phyloP scores from a whole-genome alignment of 2,797 vertebrate genomes.

The Sebastes oblongus region DNA sequence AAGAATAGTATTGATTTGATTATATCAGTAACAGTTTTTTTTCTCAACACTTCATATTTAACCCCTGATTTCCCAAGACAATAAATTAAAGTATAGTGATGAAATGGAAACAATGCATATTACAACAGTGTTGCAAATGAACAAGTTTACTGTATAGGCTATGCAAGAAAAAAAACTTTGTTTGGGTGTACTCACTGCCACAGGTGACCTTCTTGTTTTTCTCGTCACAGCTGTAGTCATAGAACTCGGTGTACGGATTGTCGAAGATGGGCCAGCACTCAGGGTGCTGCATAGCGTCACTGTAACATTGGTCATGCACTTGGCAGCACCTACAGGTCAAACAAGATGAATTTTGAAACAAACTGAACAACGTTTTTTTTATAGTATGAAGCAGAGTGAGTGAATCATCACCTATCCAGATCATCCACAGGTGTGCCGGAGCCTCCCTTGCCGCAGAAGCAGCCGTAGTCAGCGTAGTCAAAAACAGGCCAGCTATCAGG shows the following conservation, averaged over 20 bases:
- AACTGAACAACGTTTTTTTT: accelerated
- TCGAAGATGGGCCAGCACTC: constrained; percentile 77
- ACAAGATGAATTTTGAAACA: neutral
- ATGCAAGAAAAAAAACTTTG: neutral
- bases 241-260: constrained; percentile 79
- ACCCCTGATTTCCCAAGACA: neutral
- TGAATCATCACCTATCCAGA: constrained; percentile 64
- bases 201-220: constrained; percentile 67
- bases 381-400: neutral
- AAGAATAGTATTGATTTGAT: too few species aligned
- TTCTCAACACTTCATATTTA: neutral
- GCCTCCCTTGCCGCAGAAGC: constrained; percentile 75
- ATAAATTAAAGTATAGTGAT: neutral
- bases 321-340: constrained; percentile 72
- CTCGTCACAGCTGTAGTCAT: constrained; percentile 71
- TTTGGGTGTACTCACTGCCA: constrained; percentile 58
- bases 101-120: neutral
- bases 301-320: constrained; percentile 78
- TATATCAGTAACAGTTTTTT: too few species aligned
- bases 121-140: neutral
- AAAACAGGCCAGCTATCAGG: constrained; percentile 67
- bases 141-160: neutral
- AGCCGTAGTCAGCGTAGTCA: constrained; percentile 76
- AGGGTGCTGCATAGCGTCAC: constrained; percentile 63
- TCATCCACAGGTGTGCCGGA: constrained; percentile 75